These are phyloP conservation scores for Nycticorax nycticorax DNA, from an alignment of 2,113 vertebrate species.

Conservation along the genomic window DNA sequence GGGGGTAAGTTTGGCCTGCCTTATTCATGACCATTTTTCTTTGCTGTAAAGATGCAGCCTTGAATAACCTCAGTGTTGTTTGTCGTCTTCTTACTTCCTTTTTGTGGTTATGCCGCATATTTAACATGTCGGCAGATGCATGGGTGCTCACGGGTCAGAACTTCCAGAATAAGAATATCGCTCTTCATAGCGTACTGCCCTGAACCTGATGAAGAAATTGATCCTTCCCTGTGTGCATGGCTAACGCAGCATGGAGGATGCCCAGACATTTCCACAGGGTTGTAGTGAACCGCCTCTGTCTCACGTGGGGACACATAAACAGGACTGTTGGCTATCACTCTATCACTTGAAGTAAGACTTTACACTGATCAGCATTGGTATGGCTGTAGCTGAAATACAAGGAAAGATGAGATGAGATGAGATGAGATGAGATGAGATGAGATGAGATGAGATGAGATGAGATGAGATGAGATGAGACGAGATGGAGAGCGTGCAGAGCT, in stretches of 20 bases:
- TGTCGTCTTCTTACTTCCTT: not conserved
- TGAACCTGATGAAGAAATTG: not conserved
- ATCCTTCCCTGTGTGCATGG: not conserved
- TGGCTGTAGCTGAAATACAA: not conserved
- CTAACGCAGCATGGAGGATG: not conserved
- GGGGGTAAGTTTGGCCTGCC: not conserved
- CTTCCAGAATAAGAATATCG: not conserved
- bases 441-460: not conserved
- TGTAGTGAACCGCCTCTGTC: not conserved
- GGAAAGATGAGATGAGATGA: not conserved
- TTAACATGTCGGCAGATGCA: not conserved
- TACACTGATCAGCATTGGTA: not conserved
- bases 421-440: not conserved
- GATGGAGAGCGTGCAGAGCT: not conserved
- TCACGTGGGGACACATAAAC: accelerated
- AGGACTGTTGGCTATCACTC: not conserved
- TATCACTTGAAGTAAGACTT: not conserved
- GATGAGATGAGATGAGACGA: not conserved
- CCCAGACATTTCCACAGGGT: not conserved
- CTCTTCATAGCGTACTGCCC: not conserved
- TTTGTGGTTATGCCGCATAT: not conserved
- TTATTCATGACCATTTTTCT: not conserved
- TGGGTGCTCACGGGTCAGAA: not conserved
- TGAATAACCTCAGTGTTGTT: not conserved
- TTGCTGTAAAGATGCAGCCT: not conserved